Percentiles rank a stretch among this genome's conserved stretches.
phyloP scores from a whole-genome alignment of 2,113 vertebrate genomes.

The Chionomys nivalis region DNA sequence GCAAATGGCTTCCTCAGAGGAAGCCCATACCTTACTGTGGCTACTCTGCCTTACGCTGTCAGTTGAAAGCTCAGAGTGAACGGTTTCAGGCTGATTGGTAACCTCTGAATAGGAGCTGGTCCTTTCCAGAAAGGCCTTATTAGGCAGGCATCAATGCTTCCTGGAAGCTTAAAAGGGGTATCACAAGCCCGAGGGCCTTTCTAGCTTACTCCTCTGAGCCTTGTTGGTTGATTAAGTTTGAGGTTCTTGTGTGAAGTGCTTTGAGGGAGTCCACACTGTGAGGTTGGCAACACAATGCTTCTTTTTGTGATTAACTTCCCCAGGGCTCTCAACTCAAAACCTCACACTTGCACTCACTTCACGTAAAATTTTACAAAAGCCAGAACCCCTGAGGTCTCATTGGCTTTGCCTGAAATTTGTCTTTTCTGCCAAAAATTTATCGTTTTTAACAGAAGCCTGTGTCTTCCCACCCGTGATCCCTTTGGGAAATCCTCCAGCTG shows the following conservation, averaged over 20 bases:
- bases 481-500: constrained; percentile 69
- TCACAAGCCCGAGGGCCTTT: constrained; percentile 51
- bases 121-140: constrained; percentile 66
- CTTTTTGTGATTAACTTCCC: constrained; percentile 74
- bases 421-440: constrained; percentile 75
- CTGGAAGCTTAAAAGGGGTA: constrained; percentile 68
- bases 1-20: constrained; percentile 37
- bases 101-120: constrained; percentile 54
- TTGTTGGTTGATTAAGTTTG: constrained; percentile 72
- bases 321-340: constrained; percentile 62
- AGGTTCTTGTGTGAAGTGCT: constrained; percentile 70
- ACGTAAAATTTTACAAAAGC: constrained; percentile 77
- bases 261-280: constrained; percentile 52
- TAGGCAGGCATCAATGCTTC: constrained; percentile 70
- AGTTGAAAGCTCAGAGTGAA: constrained; percentile 35
- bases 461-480: constrained; percentile 38
- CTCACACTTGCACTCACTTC: constrained; percentile 63
- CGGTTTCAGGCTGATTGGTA: constrained; percentile 44
- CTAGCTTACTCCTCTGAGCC: constrained; percentile 58
- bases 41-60: background rate
- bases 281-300: constrained; percentile 67
- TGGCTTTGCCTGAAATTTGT: constrained; percentile 70
- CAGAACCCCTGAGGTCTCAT: constrained; percentile 73
- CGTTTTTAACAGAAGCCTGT: constrained; percentile 54
- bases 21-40: background rate